Conservation (phyloP, 2,888 invertebrate species). For the Eugnorisma glareosa region DNA sequence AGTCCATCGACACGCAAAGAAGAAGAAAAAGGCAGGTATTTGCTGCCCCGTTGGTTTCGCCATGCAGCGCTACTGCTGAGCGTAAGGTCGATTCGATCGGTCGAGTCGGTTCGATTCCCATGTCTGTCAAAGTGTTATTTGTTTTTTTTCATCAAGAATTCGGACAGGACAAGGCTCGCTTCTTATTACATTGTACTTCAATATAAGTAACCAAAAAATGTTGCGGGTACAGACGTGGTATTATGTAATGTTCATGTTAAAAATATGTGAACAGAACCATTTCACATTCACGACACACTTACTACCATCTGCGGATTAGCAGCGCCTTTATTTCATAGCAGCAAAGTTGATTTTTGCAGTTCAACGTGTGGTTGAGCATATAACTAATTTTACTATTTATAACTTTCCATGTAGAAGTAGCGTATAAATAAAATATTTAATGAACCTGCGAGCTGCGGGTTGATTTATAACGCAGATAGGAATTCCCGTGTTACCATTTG, state of each 20-base stretch:
- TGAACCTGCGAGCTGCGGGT: conserved; percentile 15
- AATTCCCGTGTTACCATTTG: conserved; percentile 41
- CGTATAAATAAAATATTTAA: conserved; percentile 24
- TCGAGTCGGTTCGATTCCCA: too few species aligned
- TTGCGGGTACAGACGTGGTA: background rate
- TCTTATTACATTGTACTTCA: background rate
- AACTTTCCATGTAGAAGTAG: background rate
- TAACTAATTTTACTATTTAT: conserved; percentile 40
- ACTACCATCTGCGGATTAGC: background rate
- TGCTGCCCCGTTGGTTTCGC: too few species aligned
- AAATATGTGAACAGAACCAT: background rate
- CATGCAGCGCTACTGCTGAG: too few species aligned
- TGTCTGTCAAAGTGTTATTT: background rate
- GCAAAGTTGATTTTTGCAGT: background rate
- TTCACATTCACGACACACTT: background rate
- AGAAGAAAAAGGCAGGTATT: too few species aligned
- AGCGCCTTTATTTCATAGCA: background rate
- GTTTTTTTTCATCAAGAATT: background rate
- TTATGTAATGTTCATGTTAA: background rate
- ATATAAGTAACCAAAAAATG: background rate
- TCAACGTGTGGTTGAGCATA: background rate
- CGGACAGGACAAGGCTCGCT: background rate
- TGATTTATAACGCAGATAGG: conserved; percentile 54
- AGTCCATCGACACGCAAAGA: too few species aligned
- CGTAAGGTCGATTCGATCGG: too few species aligned